Evolutionary conservation across 2,113 vertebrate species (phyloP).

Genomic region (Paramisgurnus dabryanus): DNA sequence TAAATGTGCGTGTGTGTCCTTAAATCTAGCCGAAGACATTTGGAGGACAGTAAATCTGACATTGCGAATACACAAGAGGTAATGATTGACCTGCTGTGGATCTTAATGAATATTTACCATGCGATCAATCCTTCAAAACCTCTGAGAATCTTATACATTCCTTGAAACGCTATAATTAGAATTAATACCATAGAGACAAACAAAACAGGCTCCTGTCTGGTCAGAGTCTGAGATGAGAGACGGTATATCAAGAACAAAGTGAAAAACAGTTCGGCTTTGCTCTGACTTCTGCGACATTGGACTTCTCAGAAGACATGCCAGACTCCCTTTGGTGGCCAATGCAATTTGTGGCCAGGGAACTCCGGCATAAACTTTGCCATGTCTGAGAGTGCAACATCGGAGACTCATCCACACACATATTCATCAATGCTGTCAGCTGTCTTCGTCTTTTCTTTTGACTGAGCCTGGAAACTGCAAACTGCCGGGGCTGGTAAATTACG

Average conservation of each 20-base stretch:
- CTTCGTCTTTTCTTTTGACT: constrained; percentile 39
- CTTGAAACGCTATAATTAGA: constrained; percentile 28
- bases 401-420: constrained; percentile 53
- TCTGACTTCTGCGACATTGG: constrained; percentile 19
- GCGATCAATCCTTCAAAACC: constrained; percentile 31
- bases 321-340: constrained; percentile 13
- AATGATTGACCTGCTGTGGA: constrained; percentile 11
- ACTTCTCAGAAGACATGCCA: constrained; percentile 23
- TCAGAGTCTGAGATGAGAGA: constrained; percentile 17
- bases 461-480: constrained; percentile 20
- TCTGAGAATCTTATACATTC: constrained; percentile 20
- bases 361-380: constrained; percentile 29
- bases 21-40: constrained; percentile 34
- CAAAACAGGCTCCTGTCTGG: constrained; percentile 23
- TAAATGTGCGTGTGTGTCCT: neutral
- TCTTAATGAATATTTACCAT: constrained; percentile 38
- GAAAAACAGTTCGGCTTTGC: constrained; percentile 35
- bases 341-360: constrained; percentile 29
- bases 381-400: constrained; percentile 12
- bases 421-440: constrained; percentile 45
- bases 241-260: constrained; percentile 25
- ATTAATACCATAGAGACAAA: constrained; percentile 34
- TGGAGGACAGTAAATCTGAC: constrained; percentile 28
- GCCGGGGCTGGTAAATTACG: constrained; percentile 47
- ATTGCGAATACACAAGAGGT: constrained; percentile 18